Conservation (phyloP, 1,140 invertebrate species). For the Diorhabda sublineata region DNA sequence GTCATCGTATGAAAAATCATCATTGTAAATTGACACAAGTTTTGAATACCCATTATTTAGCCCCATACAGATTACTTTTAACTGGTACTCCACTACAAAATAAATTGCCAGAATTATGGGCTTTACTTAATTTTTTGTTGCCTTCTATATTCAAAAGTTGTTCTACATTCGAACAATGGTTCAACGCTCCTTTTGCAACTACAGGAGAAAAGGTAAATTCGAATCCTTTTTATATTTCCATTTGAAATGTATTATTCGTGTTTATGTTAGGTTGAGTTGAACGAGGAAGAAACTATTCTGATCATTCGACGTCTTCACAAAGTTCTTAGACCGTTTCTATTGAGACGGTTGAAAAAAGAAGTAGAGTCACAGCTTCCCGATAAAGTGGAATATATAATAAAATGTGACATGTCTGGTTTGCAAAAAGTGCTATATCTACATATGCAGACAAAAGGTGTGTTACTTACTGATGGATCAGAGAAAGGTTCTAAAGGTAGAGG, state of each 20-base stretch:
- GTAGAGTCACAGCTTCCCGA: constrained; percentile 98
- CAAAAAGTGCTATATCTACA: constrained; percentile 88
- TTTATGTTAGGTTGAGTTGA: constrained; percentile 49
- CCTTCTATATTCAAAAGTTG: constrained; percentile 61
- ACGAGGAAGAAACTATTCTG: constrained; percentile 56
- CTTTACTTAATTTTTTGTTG: constrained; percentile 67
- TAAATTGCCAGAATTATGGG: constrained; percentile 69
- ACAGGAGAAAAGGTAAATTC: constrained; percentile 55
- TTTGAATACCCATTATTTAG: constrained; percentile 45
- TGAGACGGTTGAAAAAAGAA: constrained; percentile 70
- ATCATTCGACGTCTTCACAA: constrained; percentile 59
- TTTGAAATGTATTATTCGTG: no score
- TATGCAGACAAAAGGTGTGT: constrained; percentile 94
- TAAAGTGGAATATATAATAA: constrained; percentile 99
- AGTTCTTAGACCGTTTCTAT: constrained; percentile 64
- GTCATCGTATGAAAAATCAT: constrained; percentile 99
- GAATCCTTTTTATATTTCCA: background rate
- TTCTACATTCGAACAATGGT: constrained; percentile 34
- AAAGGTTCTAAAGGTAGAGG: constrained; percentile 93
- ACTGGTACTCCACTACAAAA: constrained; percentile 80
- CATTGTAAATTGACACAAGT: constrained; percentile 99
- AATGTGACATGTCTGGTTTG: constrained; percentile 97
- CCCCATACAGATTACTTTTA: constrained; percentile 55
- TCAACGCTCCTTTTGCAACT: constrained; percentile 56
- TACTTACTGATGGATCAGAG: constrained; percentile 92